These are phyloP conservation scores for Channa striata DNA, from an alignment of 2,797 vertebrate genomes.

Conservation along the genomic window DNA sequence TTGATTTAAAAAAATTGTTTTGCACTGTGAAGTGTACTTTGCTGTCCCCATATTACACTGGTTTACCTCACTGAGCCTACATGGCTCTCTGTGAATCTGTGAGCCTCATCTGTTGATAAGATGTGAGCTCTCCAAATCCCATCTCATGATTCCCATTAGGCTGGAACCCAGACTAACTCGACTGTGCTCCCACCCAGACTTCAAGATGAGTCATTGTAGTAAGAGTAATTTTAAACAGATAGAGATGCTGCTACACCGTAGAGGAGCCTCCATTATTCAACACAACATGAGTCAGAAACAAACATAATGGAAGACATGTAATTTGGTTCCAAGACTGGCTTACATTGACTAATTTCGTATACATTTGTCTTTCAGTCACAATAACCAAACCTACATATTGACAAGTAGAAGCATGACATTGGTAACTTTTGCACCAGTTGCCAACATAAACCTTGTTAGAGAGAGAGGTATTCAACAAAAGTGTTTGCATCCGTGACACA, in stretches of 20 bases:
- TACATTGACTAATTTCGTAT: constrained; percentile 3
- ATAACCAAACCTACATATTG: background rate
- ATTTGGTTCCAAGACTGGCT: background rate
- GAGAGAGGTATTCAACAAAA: background rate
- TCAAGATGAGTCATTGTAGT: background rate
- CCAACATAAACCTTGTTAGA: constrained; percentile 4
- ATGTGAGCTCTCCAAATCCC: constrained; percentile 46
- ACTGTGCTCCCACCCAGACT: constrained; percentile 8
- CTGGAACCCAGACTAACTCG: constrained; percentile 36
- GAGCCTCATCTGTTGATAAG: constrained; percentile 47
- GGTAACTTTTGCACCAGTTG: background rate
- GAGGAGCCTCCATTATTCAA: background rate
- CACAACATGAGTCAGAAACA: background rate
- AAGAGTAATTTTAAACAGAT: background rate
- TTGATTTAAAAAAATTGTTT: constrained; percentile 54
- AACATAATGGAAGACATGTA: background rate
- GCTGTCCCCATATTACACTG: constrained; percentile 17
- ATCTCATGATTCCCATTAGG: constrained; percentile 67
- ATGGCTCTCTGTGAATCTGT: constrained; percentile 30
- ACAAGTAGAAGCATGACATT: constrained; percentile 5
- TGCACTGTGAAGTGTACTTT: constrained; percentile 25
- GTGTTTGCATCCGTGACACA: constrained; percentile 18
- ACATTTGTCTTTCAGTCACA: constrained; percentile 1
- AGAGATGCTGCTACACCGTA: background rate
- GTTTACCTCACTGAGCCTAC: constrained; percentile 21